Evolutionary conservation across 2,888 invertebrate species (phyloP).

Genomic region (Trichogramma evanescens): DNA sequence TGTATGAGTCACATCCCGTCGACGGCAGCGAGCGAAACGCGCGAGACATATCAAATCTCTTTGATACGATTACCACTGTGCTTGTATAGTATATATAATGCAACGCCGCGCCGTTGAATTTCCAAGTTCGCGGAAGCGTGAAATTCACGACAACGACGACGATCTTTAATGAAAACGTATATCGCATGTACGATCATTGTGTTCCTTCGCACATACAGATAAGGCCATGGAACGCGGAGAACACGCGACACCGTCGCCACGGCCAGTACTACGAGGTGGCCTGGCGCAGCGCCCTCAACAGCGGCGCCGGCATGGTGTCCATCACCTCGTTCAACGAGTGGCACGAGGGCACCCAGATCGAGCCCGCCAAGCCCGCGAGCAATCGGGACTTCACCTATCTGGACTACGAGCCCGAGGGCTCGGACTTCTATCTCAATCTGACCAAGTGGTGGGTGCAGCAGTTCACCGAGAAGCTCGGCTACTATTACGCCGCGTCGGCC

Average conservation of each 20-base stretch:
- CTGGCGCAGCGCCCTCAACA: conserved; percentile 56
- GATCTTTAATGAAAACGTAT: neutral
- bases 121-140: too few species aligned
- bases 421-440: conserved; percentile 58
- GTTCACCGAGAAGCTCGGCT: conserved; percentile 36
- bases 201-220: conserved; percentile 29
- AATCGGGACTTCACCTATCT: conserved; percentile 47
- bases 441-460: conserved; percentile 58
- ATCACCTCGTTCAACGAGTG: conserved; percentile 70
- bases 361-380: conserved; percentile 54
- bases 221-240: conserved; percentile 55
- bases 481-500: neutral
- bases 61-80: too few species aligned
- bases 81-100: too few species aligned
- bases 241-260: conserved; percentile 50
- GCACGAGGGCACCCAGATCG: conserved; percentile 71
- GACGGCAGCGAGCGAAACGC: too few species aligned
- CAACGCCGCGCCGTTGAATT: too few species aligned
- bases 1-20: too few species aligned
- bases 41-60: too few species aligned
- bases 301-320: conserved; percentile 54
- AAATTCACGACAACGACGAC: neutral
- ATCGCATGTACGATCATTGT: neutral
- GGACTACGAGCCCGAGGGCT: conserved; percentile 57
- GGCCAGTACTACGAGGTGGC: conserved; percentile 60